Base-by-base conservation (phyloP, 2,888 invertebrate species). In the Idaea dimidiata region DNA sequence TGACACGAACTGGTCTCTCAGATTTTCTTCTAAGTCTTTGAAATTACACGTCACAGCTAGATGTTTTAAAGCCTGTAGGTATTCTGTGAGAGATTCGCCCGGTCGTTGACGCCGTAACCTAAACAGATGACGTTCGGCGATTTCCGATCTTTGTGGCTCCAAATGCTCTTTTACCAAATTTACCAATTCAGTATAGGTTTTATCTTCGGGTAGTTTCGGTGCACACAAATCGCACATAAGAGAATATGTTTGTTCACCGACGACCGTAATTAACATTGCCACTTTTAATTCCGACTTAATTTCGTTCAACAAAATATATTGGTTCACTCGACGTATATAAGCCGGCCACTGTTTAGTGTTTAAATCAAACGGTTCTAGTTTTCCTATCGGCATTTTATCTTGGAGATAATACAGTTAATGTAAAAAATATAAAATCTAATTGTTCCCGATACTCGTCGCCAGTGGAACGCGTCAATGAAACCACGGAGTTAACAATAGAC, bases 101-200 rank as follows among this genome's bases (percentile, higher is more conserved):
- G 16, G 16, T 0, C 54, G 31, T 7, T 62, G 58, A 17, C 62
- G 10, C 1, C 62, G 62, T 17, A 59, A 54, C 8, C 62, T 18
- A 17, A 62, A 62, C 17, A 64, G 24, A 16, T 62, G 62, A 8
- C 55, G 59, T 54, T 59, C 59, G 2, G 62, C 62, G 5, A 59
- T 64, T 5, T 60, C 59, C 0, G 62, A 64, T 17, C 61, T 17
- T 17, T 64, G 61, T 18, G 60, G 62, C 31, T 62, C 59, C 16
- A 64, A 59, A 24, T 64, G 64, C 10, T 58, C 59, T 0, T 57
- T 7, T 7, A 62, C 59, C n/a, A 64, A 16, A 24, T 62, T 62
- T 8, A 62, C 57, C 16, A 64, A n/a, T 5, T 16, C 31, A 10
- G 61, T 58, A 33, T 58, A 62, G 7, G 16, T 3, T 57, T 64